A percentile compares a stretch with the other conserved stretches of the same genome.
phyloP scores from a whole-genome alignment of 2,888 invertebrate genomes.

The Rhyacophila evoluta region DNA sequence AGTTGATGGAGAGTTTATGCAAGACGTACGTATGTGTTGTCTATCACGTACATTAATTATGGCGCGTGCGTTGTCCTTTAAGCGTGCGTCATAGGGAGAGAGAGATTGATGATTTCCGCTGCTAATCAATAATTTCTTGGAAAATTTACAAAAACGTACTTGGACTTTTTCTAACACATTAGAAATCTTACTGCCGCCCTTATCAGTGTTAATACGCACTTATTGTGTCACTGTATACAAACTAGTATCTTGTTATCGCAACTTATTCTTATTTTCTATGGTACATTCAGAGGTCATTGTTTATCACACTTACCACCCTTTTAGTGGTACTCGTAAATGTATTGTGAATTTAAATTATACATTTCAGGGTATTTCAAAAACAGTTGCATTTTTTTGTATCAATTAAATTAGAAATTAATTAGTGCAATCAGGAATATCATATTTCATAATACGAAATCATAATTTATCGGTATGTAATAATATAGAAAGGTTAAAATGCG shows the following conservation, averaged over 20 bases:
- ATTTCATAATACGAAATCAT: too few relatives aligned
- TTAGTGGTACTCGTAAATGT: background rate
- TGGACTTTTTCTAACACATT: background rate
- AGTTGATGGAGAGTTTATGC: too few relatives aligned
- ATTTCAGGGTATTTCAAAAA: background rate
- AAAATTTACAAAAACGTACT: background rate
- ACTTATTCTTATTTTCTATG: background rate
- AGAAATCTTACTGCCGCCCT: background rate
- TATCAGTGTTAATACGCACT: background rate
- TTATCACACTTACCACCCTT: background rate
- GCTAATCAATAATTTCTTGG: background rate
- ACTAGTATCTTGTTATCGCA: background rate
- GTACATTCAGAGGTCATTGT: background rate
- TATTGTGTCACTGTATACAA: background rate
- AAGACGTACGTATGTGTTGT: too few relatives aligned
- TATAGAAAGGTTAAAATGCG: too few relatives aligned
- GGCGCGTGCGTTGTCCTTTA: background rate
- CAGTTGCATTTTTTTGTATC: background rate
- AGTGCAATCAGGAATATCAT: too few relatives aligned
- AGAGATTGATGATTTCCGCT: constrained; percentile 2
- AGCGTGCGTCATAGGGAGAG: background rate
- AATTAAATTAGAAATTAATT: too few relatives aligned
- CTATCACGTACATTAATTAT: too few relatives aligned
- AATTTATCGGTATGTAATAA: too few relatives aligned
- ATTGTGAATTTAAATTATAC: background rate